Base-by-base conservation (phyloP, 2,888 invertebrate genomes). In the Pseudococcus viburni region DNA sequence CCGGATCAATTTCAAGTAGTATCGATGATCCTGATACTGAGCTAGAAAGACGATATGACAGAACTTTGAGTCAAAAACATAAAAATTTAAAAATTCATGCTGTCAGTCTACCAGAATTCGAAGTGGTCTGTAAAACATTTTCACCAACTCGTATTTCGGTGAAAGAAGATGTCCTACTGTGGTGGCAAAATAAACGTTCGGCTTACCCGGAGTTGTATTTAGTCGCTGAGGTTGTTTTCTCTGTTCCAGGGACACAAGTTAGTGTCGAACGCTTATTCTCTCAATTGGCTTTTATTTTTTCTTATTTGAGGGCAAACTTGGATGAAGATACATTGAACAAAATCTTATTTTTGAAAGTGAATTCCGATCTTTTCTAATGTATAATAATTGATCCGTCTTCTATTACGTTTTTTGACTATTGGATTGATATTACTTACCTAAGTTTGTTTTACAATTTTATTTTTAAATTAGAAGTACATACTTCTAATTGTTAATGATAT, bases 241-340 rank as follows among this genome's bases (percentile, higher is more conserved):
- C 33, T 6, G 55, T 84, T 15, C 88, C 85, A 39, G 51, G 73
- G 17, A 85, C 85, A 3, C 88, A 77, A 51, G 77, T 88, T n/a
- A 88, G 88, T 39, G 85, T 88, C 5, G 85, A 88, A 48, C 64
- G 85, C 48, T 48, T 88, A 12, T 88, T 88, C 48, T 88, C 85
- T 19, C 48, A 68, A 64, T 59, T 88, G 42, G 39, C 22, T 17
- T 88, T 64, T 7, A 84, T 88, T 22, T 84, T 88, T 42, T 33
- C n/a, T 22, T 84, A 84, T 6, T 84, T 84, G n/a, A 19, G 84
- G 84, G 68, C 26, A 42, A 84, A 22, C 9, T 46, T 68, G 19
- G 39, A 17, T 64, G 11, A 33, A 39, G 15, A 73, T 19, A 48
- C 64, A 64, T 33, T 88, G 46, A 39, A 88, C 6, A 68, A 84